These are phyloP conservation scores for Patella caerulea DNA, from an alignment of 2,888 invertebrate species.

Conservation along the genomic window DNA sequence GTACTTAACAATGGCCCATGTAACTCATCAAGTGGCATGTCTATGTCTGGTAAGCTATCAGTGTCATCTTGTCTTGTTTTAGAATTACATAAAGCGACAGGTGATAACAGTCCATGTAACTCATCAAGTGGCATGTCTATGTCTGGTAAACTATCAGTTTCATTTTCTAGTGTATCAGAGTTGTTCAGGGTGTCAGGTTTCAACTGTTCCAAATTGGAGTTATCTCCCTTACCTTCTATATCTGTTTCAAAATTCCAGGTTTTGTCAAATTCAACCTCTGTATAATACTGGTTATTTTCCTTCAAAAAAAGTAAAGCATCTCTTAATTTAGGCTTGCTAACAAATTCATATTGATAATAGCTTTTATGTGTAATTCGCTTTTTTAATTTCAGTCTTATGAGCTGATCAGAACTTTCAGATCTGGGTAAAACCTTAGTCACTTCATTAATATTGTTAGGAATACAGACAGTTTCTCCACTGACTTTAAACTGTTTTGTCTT, in stretches of 20 bases:
- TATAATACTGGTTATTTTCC: not conserved
- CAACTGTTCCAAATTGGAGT: too few species aligned
- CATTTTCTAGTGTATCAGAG: too few species aligned
- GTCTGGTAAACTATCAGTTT: too few species aligned
- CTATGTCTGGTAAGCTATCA: too few species aligned
- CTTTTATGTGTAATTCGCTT: not conserved
- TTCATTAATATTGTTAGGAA: conserved; percentile 3
- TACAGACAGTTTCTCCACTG: not conserved
- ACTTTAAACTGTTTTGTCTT: not conserved
- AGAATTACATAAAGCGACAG: too few species aligned
- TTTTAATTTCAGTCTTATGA: not conserved
- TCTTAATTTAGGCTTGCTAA: not conserved
- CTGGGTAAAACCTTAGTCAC: not conserved
- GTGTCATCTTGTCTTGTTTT: too few species aligned
- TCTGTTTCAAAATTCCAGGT: not conserved
- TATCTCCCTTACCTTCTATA: too few species aligned
- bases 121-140: too few species aligned
- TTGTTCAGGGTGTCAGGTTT: too few species aligned
- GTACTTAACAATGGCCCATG: too few species aligned
- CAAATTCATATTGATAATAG: not conserved
- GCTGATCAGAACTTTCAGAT: not conserved
- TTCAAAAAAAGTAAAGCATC: conserved; percentile 3
- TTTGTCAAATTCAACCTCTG: not conserved
- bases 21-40: too few species aligned
- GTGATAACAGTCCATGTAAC: too few species aligned